phyloP scores from a whole-genome alignment of 1,140 invertebrate species.

The Zaprionus kolodkinae region DNA sequence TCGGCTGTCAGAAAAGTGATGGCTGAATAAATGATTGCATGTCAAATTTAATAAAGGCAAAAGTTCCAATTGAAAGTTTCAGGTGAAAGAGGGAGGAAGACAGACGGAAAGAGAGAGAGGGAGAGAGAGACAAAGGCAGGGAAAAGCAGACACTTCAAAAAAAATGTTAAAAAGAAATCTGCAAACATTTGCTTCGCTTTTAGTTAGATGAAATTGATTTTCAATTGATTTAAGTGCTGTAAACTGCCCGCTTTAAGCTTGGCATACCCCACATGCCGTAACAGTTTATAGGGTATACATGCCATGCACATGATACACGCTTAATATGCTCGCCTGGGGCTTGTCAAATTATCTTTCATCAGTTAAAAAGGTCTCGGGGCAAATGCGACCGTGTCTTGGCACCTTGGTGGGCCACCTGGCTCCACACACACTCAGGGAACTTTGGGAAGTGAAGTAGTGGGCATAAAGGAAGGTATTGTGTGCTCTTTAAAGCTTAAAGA shows the following conservation, averaged over 20 bases:
- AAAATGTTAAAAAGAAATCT: conserved; percentile 45
- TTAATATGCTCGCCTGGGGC: neutral
- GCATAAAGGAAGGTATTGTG: neutral
- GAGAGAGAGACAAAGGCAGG: neutral
- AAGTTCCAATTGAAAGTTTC: conserved; percentile 54
- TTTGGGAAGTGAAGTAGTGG: neutral
- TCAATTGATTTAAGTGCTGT: conserved; percentile 74
- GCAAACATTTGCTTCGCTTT: conserved; percentile 73
- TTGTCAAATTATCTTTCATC: conserved; percentile 2
- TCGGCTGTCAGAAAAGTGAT: conserved; percentile 48
- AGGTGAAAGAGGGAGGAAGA: neutral
- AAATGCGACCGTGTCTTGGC: too few species aligned
- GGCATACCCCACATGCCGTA: neutral
- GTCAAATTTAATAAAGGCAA: conserved; percentile 68
- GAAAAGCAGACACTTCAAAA: conserved; percentile 11
- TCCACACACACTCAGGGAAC: too few species aligned
- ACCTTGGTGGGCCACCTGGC: too few species aligned
- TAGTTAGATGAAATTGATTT: conserved; percentile 79
- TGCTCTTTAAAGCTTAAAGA: neutral
- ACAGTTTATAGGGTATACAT: neutral
- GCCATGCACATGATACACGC: conserved; percentile 4
- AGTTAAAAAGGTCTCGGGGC: neutral
- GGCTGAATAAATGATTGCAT: conserved; percentile 64
- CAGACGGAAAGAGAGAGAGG: neutral
- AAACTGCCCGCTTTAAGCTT: conserved; percentile 26